phyloP scores from a whole-genome alignment of 2,888 invertebrate species.

The Lucinisca nassula region DNA sequence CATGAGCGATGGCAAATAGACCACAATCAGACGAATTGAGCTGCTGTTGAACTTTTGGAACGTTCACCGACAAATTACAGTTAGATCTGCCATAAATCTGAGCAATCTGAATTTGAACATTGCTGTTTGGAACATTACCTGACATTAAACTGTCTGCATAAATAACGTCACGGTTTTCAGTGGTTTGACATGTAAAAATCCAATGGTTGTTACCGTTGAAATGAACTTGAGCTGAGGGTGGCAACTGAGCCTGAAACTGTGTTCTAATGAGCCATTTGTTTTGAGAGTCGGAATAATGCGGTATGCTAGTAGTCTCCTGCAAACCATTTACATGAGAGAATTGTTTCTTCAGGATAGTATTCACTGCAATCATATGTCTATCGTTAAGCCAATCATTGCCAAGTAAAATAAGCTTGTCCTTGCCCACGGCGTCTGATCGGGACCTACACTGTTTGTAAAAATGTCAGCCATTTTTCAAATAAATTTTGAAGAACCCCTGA shows the following conservation, averaged over 20 bases:
- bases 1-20: neutral
- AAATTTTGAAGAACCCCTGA: no score
- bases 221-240: constrained; percentile 1
- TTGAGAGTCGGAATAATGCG: neutral
- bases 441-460: no score
- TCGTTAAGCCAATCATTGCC: neutral
- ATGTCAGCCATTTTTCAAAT: no score
- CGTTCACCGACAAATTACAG: neutral
- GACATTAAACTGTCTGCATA: neutral
- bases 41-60: neutral
- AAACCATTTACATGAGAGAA: neutral
- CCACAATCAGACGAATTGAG: neutral
- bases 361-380: neutral
- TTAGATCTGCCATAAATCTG: neutral
- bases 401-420: neutral
- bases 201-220: neutral
- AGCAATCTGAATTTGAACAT: constrained; percentile 8
- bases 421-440: no score
- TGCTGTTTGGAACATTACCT: neutral
- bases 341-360: neutral
- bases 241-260: neutral
- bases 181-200: neutral
- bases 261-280: neutral
- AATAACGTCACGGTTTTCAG: neutral
- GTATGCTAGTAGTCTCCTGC: neutral